These are phyloP conservation scores for Riparia riparia DNA, from an alignment of 2,113 vertebrate genomes.

Conservation along the genomic window DNA sequence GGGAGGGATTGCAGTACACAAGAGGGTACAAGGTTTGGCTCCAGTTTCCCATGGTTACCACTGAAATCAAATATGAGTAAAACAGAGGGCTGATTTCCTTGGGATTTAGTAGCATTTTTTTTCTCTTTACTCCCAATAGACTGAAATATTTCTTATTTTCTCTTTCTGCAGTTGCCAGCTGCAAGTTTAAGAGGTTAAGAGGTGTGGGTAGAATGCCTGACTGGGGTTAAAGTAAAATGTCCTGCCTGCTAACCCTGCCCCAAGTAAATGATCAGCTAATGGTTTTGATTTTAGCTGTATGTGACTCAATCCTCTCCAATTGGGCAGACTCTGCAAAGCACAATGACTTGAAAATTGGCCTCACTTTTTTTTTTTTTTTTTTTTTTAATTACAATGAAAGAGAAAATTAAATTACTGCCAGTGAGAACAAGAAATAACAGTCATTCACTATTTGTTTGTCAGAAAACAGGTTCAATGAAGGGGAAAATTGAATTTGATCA, in stretches of 20 bases:
- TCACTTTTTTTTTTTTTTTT: background rate
- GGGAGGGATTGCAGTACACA: background rate
- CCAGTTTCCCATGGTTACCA: background rate
- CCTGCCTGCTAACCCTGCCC: background rate
- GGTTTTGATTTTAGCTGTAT: background rate
- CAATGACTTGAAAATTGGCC: background rate
- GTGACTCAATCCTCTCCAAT: background rate
- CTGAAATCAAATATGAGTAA: background rate
- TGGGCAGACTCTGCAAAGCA: background rate
- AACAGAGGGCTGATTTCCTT: background rate
- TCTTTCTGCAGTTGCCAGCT: background rate
- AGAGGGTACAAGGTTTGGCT: background rate
- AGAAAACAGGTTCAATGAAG: background rate
- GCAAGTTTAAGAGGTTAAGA: background rate
- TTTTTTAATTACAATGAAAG: background rate
- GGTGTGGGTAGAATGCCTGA: background rate
- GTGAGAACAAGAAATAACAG: background rate
- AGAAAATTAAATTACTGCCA: background rate
- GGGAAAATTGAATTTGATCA: background rate
- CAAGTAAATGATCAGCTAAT: background rate
- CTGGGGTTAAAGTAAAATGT: background rate
- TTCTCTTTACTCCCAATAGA: background rate
- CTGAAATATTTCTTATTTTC: background rate
- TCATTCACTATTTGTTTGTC: background rate
- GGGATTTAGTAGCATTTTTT: background rate